Evolutionary conservation across 2,888 invertebrate genomes (phyloP), one percentile per base, ranked within the genome.

Genomic region (Strigamia maritima): DNA sequence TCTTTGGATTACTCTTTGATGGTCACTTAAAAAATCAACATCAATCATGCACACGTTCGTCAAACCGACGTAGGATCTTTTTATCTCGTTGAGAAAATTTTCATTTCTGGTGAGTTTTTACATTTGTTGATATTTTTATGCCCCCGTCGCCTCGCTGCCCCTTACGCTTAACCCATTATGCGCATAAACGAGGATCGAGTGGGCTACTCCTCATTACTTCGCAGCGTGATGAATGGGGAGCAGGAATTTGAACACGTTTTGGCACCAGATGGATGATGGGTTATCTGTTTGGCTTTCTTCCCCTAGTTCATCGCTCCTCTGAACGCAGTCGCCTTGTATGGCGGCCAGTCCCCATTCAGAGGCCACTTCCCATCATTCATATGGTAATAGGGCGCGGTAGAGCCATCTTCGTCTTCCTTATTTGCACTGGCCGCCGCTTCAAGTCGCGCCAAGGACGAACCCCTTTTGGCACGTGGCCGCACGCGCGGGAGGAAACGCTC

Each of bases 331-430:
- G 70, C 70, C 70, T 70, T 70, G 70, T 70, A 70, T 70, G 70
- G 70, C 70, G 70, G 70, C 70, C n/a, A 70, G 28, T 70, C 70
- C 70, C 70, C 70, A 28, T 28, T 70, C 26, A 70, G 70, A 70
- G 70, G 40, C 77, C 28, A 40, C 44, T 40, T 49, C 24, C 77
- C 77, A 77, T 77, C 77, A 44, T 77, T 77, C 77, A 77, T 77
- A 77, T 77, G 77, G 44, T 77, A 77, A 77, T 77, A 49, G 49
- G 44, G 75, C 35, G 40, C 35, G 77, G 77, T 77, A 49, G 44
- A 38, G 77, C 38, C 77, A 77, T 49, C 77, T 49, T 28, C 44
- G 24, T 16, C 54, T 77, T 38, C 77, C 77, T 77, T 77, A 77
- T 77, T 77, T 77, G 77, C 77, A 38, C 44, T 49, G 49, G 19